Base-by-base conservation (phyloP, 2,797 vertebrate species). In the Hoplostethus mediterraneus region DNA sequence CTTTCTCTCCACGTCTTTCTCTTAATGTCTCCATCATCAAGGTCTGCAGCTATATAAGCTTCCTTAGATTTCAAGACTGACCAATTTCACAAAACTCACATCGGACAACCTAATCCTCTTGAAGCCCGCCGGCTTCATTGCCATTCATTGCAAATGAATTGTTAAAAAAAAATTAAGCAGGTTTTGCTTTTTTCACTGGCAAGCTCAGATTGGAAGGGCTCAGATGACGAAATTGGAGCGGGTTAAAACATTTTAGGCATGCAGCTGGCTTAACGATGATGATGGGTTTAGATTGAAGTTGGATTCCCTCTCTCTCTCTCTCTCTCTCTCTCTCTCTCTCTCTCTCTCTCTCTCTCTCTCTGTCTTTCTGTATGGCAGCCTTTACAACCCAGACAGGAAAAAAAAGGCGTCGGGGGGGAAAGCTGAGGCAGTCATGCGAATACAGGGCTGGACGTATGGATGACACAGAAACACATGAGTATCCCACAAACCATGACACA, bases 391-490 rank as follows among this genome's bases (percentile, higher is more conserved):
- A 28, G 28, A 28, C 28, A 28, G 28, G 28, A 28, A 28, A 28
- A 53, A 76, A 56, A 52, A 38, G 40, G 40, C 68, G 65, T 65
- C 66, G 71, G 71, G 40, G 31, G 31, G 31, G 33, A 36, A 84
- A 73, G 53, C 53, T 40, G 66, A 62, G 45, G 79, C 65, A 5
- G 49, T 74, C 58, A 69, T 72, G 75, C 51, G 81, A 83, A 38
- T 57, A 16, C 28, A 57, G 66, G 63, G 54, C 62, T 42, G 69
- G 65, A 86, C 77, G 70, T 87, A 86, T 71, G 81, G 77, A 75
- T 58, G 62, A 61, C 66, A 54, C 64, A 77, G 77, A 75, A 75
- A 71, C 0, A 6, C 36, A 72, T 84, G 80, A 84, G 71, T 44
- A 47, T 48, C 64, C 49, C 38, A 44, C 42, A 30, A 53, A 36